Percentiles rank a stretch among this genome's conserved stretches.
phyloP scores from a whole-genome alignment of 92 coral and sea anemone genomes.

The Bergia puertoricense region DNA sequence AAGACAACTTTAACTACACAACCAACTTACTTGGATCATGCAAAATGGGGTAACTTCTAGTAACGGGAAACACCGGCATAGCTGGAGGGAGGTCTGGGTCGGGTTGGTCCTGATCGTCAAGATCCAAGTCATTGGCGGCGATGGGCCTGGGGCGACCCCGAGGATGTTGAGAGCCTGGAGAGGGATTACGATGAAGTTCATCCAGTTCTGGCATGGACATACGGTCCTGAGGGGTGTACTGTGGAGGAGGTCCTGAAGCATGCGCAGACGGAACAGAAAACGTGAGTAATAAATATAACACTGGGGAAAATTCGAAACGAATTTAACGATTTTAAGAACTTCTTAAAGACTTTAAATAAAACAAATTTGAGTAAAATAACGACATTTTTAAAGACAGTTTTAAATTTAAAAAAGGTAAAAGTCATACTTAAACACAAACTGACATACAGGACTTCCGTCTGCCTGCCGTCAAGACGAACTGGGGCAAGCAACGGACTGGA shows the following conservation, averaged over 20 bases:
- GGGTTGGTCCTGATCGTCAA: conserved; percentile 69
- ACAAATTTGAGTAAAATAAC: no score
- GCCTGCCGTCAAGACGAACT: no score
- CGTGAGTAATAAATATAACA: neutral
- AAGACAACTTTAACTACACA: neutral
- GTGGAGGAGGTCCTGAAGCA: conserved; percentile 91
- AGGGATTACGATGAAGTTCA: conserved; percentile 44
- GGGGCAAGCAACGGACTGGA: no score
- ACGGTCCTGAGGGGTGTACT: conserved; percentile 86
- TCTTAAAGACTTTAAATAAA: no score
- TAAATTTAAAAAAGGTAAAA: no score
- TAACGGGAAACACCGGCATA: conserved; percentile 70
- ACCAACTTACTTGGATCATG: conserved; percentile 63
- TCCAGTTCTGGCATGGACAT: conserved; percentile 58
- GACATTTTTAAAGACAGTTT: no score
- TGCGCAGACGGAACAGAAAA: conserved; percentile 27
- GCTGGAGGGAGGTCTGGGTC: conserved; percentile 95
- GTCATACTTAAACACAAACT: no score
- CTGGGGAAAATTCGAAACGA: neutral
- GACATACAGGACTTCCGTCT: no score
- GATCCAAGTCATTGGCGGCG: conserved; percentile 57
- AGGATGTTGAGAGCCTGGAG: conserved; percentile 40
- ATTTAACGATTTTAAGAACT: no score
- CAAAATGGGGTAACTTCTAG: conserved; percentile 39
- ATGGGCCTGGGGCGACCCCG: conserved; percentile 34